Conservation (phyloP, 1,140 invertebrate species). For the Metaphire vulgaris region DNA sequence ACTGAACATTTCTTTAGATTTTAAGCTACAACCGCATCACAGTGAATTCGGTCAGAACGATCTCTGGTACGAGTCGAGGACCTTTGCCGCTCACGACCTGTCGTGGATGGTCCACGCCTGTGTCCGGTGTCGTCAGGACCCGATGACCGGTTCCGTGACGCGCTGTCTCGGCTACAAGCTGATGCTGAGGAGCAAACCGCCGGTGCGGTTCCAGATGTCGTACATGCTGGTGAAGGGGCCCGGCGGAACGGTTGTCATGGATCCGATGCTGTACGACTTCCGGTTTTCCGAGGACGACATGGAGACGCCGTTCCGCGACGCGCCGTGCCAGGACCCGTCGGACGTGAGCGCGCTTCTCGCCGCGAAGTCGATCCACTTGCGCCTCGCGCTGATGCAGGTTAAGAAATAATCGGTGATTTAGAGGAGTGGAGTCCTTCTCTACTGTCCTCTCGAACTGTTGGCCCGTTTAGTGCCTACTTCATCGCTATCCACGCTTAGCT, state of each 20-base stretch:
- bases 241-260: background rate
- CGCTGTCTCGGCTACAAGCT: background rate
- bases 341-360: background rate
- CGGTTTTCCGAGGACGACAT: background rate
- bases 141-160: background rate
- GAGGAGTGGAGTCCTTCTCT: background rate
- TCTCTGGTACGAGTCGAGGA: background rate
- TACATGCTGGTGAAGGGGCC: background rate
- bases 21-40: background rate
- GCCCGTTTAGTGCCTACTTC: background rate
- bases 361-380: background rate
- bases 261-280: background rate
- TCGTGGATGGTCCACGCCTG: background rate
- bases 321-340: background rate
- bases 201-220: background rate
- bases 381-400: background rate
- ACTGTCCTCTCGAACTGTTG: background rate
- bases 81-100: background rate
- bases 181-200: background rate
- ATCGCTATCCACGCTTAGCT: background rate
- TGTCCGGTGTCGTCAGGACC: background rate
- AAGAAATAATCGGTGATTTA: background rate
- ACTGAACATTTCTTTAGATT: background rate
- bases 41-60: background rate
- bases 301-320: background rate